Conservation (phyloP, 2,888 invertebrate species). For the Diplazon laetatorius region DNA sequence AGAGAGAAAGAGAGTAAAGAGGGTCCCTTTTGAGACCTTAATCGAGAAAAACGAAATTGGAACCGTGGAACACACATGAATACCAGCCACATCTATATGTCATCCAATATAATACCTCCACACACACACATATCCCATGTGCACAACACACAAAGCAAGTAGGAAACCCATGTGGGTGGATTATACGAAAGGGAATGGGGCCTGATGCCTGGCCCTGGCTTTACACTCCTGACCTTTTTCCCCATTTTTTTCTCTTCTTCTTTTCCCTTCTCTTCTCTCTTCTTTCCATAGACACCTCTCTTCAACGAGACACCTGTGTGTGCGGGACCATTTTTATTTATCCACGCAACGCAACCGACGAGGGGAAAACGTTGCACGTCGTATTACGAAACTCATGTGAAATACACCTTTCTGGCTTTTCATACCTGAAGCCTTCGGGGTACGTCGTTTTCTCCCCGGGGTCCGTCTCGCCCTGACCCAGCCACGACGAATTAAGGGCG, state of each 20-base stretch:
- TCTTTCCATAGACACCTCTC: too few species aligned
- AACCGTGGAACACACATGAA: constrained; percentile 45
- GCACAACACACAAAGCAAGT: neutral
- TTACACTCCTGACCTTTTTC: constrained; percentile 66
- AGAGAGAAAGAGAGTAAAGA: too few species aligned
- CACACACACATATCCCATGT: neutral
- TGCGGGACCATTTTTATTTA: constrained; percentile 74
- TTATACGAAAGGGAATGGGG: constrained; percentile 7
- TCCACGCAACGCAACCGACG: constrained; percentile 63
- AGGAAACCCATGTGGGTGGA: constrained; percentile 37
- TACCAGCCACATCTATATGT: constrained; percentile 30
- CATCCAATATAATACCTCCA: neutral
- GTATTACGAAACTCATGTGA: constrained; percentile 70
- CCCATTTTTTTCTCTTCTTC: too few species aligned
- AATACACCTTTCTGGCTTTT: constrained; percentile 58
- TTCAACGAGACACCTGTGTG: constrained; percentile 78
- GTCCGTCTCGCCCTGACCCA: constrained; percentile 59
- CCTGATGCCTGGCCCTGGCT: neutral
- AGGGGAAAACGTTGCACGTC: constrained; percentile 62
- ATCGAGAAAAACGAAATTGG: too few species aligned
- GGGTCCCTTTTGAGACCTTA: neutral
- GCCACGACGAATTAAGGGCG: constrained; percentile 12
- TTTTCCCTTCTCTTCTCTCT: too few species aligned
- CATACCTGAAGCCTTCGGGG: too few species aligned
- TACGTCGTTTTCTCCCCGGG: constrained; percentile 53